Base-by-base conservation (phyloP, 2,888 invertebrate genomes). In the Spatulosminthurus flaviceps region DNA sequence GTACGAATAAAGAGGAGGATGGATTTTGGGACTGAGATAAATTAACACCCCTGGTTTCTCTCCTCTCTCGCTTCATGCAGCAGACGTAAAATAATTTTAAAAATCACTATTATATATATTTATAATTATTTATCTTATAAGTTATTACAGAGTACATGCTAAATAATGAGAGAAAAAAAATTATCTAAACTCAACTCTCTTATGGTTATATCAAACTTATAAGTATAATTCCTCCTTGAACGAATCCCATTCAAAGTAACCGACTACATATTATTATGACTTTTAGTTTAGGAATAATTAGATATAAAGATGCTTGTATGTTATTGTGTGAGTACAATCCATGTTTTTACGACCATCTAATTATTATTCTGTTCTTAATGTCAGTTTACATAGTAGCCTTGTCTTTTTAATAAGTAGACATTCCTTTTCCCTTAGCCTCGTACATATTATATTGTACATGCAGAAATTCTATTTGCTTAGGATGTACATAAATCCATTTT, bases 241-340 rank as follows among this genome's bases (percentile, higher is more conserved):
- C 51, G 51, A 51, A 51, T 51, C 16, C 51, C n/a, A 51, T 51
- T 19, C 51, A 5, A 51, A n/a, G 51, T 51, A 19, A 51, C 16
- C 16, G 51, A 11, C n/a, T n/a, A n/a, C n/a, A n/a, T n/a, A n/a
- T n/a, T n/a, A n/a, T n/a, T n/a, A n/a, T n/a, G n/a, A n/a, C n/a
- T n/a, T n/a, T 5, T 51, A 5, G n/a, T 51, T 51, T n/a, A 16
- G n/a, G 51, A 51, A 51, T 51, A 51, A 51, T 51, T 51, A 51
- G 51, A 51, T 51, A n/a, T n/a, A 51, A 51, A 51, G 51, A 51
- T 51, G n/a, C 7, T 51, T 51, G n/a, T n/a, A n/a, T n/a, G n/a
- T n/a, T n/a, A n/a, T n/a, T n/a, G n/a, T n/a, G 16, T 11, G 51
- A 51, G 51, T 51, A 19, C 51, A 51, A 19, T 51, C 9, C n/a